Evolutionary conservation across 2,113 vertebrate genomes (phyloP).

Genomic region (Austrofundulus limnaeus): DNA sequence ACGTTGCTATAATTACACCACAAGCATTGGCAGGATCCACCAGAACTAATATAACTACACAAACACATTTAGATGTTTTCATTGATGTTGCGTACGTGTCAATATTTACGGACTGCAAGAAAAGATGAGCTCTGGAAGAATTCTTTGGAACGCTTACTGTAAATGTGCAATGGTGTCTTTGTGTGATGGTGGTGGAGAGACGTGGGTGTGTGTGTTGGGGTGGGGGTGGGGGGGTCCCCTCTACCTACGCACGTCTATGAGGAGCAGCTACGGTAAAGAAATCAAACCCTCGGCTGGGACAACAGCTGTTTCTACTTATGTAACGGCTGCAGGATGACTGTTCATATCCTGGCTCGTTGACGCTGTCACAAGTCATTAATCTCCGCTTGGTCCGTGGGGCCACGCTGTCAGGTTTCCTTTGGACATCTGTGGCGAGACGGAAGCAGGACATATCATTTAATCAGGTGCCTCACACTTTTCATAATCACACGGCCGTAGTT

Average conservation of each 20-base stretch:
- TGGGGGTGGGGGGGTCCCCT: slow-evolving; percentile 26
- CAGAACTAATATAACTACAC: slow-evolving; percentile 48
- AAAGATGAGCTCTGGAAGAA: slow-evolving; percentile 24
- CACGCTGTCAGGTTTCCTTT: slow-evolving; percentile 70
- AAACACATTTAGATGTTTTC: slow-evolving; percentile 32
- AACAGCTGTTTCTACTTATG: slow-evolving; percentile 82
- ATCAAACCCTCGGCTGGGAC: slow-evolving; percentile 62
- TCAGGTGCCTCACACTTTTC: slow-evolving; percentile 54
- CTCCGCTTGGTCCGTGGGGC: slow-evolving; percentile 66
- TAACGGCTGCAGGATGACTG: slow-evolving; percentile 79
- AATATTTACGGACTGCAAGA: slow-evolving; percentile 22
- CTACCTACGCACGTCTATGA: slow-evolving; percentile 35
- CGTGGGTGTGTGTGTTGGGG: too few relatives aligned
- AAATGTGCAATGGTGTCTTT: slow-evolving; percentile 24
- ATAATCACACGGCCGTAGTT: slow-evolving; percentile 35
- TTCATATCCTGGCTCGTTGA: slow-evolving; percentile 76
- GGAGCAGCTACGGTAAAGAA: slow-evolving; percentile 54
- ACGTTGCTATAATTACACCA: slow-evolving; percentile 70
- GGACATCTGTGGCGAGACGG: slow-evolving; percentile 50
- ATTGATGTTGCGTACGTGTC: slow-evolving; percentile 37
- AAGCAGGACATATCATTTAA: slow-evolving; percentile 53
- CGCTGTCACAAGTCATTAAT: slow-evolving; percentile 81
- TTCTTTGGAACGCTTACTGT: slow-evolving; percentile 3
- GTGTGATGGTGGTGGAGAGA: slow-evolving; percentile 29
- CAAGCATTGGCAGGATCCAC: slow-evolving; percentile 53